These are phyloP conservation scores for Nomada fucata DNA, from an alignment of 2,888 invertebrate genomes.

Conservation along the genomic window DNA sequence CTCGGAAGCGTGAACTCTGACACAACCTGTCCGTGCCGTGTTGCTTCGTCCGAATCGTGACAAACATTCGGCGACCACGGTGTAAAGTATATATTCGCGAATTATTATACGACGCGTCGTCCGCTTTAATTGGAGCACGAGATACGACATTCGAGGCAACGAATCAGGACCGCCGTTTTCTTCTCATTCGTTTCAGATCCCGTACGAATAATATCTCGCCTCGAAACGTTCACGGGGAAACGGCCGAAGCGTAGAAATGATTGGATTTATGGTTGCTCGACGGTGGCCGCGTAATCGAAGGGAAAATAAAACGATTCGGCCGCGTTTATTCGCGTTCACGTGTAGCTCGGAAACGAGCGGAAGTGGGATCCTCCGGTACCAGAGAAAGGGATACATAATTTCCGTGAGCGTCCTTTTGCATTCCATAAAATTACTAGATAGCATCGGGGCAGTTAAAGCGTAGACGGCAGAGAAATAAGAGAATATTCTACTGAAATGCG, in stretches of 20 bases:
- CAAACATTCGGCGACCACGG: neutral
- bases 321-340: no score
- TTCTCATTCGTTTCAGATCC: neutral
- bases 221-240: neutral
- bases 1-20: neutral
- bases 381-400: constrained; percentile 44
- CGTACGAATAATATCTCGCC: neutral
- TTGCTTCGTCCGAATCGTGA: neutral
- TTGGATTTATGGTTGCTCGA: neutral
- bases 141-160: neutral
- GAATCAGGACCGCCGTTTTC: neutral
- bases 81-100: neutral
- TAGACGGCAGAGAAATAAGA: constrained; percentile 33
- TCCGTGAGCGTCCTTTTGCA: constrained; percentile 38
- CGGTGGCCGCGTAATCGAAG: neutral
- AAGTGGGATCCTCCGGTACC: constrained; percentile 25
- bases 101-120: neutral
- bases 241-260: constrained; percentile 14
- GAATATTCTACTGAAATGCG: constrained; percentile 41
- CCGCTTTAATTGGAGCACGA: constrained; percentile 11
- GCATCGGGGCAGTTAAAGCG: constrained; percentile 41
- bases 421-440: constrained; percentile 54
- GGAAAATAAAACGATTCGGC: neutral
- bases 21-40: neutral
- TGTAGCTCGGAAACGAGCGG: constrained; percentile 9